phyloP scores from a whole-genome alignment of 2,888 invertebrate genomes.

The Ethmia dodecea region DNA sequence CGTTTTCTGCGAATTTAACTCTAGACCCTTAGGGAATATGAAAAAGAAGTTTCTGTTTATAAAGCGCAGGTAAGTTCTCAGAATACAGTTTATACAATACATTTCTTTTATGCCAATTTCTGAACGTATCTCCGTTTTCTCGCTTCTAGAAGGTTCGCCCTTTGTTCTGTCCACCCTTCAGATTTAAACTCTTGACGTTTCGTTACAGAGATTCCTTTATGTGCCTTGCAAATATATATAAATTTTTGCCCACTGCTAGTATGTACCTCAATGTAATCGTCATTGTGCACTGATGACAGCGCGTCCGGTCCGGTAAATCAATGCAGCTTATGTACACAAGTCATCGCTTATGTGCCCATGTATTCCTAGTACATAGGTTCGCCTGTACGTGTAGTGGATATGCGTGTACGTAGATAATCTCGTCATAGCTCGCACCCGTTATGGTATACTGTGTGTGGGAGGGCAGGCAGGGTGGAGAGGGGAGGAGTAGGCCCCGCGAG shows the following conservation, averaged over 20 bases:
- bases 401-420: conserved; percentile 74
- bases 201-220: neutral
- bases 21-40: no score
- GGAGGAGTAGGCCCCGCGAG: conserved; percentile 42
- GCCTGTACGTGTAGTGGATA: conserved; percentile 45
- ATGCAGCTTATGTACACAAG: conserved; percentile 62
- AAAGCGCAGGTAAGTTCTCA: no score
- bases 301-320: conserved; percentile 66
- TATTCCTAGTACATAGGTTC: conserved; percentile 57
- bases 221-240: neutral
- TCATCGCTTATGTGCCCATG: conserved; percentile 64
- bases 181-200: conserved; percentile 6
- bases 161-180: conserved; percentile 4
- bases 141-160: no score
- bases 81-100: no score
- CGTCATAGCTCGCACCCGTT: conserved; percentile 76
- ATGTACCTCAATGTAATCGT: conserved; percentile 33
- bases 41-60: no score
- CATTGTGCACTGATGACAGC: conserved; percentile 61
- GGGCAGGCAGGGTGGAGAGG: conserved; percentile 29
- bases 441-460: conserved; percentile 72
- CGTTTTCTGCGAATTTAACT: no score
- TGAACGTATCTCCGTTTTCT: no score
- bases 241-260: neutral
- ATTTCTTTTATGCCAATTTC: no score